These are phyloP conservation scores for Monopis laevigella DNA, from an alignment of 2,888 invertebrate genomes.

Conservation along the genomic window DNA sequence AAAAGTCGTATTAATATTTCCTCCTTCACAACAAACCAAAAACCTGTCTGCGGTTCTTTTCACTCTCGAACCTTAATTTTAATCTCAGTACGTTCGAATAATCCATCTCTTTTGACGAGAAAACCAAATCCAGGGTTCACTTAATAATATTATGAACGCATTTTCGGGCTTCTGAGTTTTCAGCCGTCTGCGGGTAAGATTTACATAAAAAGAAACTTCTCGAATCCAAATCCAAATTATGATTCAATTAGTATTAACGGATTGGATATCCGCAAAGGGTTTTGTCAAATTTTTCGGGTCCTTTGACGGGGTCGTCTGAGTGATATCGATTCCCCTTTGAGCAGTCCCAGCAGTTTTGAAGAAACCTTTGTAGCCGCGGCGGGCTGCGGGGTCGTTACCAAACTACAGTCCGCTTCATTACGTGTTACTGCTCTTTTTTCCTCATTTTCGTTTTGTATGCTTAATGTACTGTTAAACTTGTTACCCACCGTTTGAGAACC, in stretches of 20 bases:
- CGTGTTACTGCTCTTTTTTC: constrained; percentile 29
- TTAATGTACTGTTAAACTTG: constrained; percentile 34
- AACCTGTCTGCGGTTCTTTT: constrained; percentile 1
- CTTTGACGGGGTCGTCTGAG: constrained; percentile 31
- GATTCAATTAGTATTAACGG: constrained; percentile 68
- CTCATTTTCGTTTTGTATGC: constrained; percentile 30
- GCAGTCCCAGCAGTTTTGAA: constrained; percentile 52
- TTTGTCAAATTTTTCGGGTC: constrained; percentile 49
- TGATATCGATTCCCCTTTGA: constrained; percentile 45
- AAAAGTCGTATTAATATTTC: constrained; percentile 1
- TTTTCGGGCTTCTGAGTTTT: constrained; percentile 49
- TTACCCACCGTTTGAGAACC: not conserved
- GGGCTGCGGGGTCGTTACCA: constrained; percentile 22
- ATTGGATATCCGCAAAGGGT: constrained; percentile 30
- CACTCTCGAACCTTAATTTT: constrained; percentile 3
- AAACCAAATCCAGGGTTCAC: constrained; percentile 24
- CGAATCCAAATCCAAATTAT: constrained; percentile 57
- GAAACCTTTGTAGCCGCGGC: constrained; percentile 41
- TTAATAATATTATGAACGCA: constrained; percentile 47
- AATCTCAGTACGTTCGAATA: constrained; percentile 27
- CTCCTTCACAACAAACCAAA: not conserved
- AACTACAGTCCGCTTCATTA: constrained; percentile 28
- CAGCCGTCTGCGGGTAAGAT: constrained; percentile 45
- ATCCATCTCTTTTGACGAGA: constrained; percentile 29
- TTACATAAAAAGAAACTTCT: constrained; percentile 65